phyloP scores from a whole-genome alignment of 2,113 vertebrate species.

The Pteruthius melanotis region DNA sequence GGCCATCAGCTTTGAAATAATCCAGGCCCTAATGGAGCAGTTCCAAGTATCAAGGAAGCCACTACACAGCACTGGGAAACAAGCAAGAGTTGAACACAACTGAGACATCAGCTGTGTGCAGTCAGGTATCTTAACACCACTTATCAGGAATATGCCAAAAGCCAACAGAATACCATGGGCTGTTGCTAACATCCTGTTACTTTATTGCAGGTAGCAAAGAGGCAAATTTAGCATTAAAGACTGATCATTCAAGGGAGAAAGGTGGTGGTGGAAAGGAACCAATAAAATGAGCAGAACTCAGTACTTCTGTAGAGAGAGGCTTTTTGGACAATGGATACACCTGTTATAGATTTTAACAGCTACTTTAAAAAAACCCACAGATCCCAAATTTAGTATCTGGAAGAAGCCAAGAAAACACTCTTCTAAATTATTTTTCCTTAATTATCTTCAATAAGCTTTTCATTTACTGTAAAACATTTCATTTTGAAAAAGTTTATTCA shows the following conservation, averaged over 20 bases:
- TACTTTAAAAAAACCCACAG: not conserved
- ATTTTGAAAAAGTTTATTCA: not conserved
- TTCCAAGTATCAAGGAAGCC: not conserved
- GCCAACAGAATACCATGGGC: not conserved
- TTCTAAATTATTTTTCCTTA: not conserved
- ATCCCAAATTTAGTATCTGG: not conserved
- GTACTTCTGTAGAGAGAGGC: not conserved
- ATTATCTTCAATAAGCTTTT: not conserved
- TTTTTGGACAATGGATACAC: not conserved
- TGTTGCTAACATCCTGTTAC: not conserved
- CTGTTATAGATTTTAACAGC: not conserved
- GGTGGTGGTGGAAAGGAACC: not conserved
- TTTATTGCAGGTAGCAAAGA: not conserved
- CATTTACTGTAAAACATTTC: not conserved
- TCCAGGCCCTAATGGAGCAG: fast-evolving
- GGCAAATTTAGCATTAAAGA: not conserved
- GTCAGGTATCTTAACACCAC: not conserved
- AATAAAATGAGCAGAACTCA: not conserved
- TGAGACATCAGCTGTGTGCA: not conserved
- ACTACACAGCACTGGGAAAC: not conserved
- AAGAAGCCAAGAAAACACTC: not conserved
- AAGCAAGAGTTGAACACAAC: not conserved
- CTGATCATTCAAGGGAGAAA: not conserved
- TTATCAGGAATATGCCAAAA: not conserved
- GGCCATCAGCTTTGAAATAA: not conserved